Percentiles rank a stretch among this genome's conserved stretches.
phyloP scores from a whole-genome alignment of 2,888 invertebrate genomes.

The Leucozona laternaria region DNA sequence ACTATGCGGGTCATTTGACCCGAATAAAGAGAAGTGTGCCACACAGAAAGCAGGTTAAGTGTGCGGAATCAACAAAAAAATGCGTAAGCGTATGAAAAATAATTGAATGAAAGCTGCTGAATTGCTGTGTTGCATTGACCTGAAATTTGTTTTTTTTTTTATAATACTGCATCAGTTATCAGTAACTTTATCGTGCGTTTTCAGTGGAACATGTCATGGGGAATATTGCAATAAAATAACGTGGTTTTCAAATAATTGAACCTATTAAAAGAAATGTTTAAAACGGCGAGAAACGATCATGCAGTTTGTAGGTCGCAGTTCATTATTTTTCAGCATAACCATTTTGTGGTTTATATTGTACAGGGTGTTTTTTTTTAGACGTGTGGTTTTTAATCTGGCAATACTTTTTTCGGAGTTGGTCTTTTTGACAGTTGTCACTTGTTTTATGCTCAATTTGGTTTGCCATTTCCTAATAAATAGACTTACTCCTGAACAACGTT shows the following conservation, averaged over 20 bases:
- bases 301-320: background rate
- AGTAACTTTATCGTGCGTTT: background rate
- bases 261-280: background rate
- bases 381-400: no score
- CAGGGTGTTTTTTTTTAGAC: no score
- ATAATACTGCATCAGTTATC: background rate
- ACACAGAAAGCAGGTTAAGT: background rate
- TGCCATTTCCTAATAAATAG: no score
- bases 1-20: slow-evolving; percentile 37
- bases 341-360: no score
- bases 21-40: slow-evolving; percentile 1
- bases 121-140: background rate
- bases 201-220: background rate
- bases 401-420: no score
- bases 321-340: background rate
- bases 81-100: background rate
- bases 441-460: no score
- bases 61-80: background rate
- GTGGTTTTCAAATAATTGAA: slow-evolving; percentile 18
- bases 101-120: slow-evolving; percentile 3
- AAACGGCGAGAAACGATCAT: background rate
- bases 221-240: background rate
- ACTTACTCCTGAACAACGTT: no score
- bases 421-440: no score
- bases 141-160: background rate